Base-by-base conservation (phyloP, 2,888 invertebrate genomes). In the Micropterix aruncella region DNA sequence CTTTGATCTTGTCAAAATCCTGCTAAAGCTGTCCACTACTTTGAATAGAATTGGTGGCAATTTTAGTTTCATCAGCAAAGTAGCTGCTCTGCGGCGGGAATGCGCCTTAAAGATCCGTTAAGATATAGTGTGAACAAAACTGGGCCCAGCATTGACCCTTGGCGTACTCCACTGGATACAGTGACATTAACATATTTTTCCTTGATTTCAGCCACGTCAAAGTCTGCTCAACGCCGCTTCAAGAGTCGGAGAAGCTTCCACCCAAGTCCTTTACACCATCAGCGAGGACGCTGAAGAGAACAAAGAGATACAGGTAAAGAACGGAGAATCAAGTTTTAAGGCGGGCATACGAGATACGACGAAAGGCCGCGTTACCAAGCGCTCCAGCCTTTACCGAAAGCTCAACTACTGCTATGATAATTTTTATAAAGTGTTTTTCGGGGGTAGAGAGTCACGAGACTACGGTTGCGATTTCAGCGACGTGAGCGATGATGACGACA, bases 181-280 rank as follows among this genome's bases (percentile, higher is more conserved):
- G n/a, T n/a, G n/a, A n/a, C n/a, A n/a, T n/a, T n/a, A n/a, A n/a
- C n/a, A n/a, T n/a, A n/a, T n/a, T n/a, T n/a, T n/a, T 44, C 16
- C 46, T 44, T 48, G 14, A 41, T 56, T 58, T 19, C 70, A 84
- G 81, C 91, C 94, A 0, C 79, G 95, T 9, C 94, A 95, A 66
- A 90, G 81, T 60, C 75, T 97, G 19, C 76, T 99, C 42, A 91
- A 90, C 60, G 96, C 97, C 1, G 99, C 97, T 0, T 92, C 92
- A 12, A 79, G 90, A 49, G 93, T 99, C 40, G 99, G 99, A 7
- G 97, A 99, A 61, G 94, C 95, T 0, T 94, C 94, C 46, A 90
- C 93, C 41, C 85, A 88, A 55, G 91, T 97, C 0, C 77, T 99
- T 43, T 81, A 88, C 56, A 91, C 90, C 44, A 94, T 95, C 60